Percentiles rank a stretch among this genome's conserved stretches.
Conservation (phyloP, 2,113 vertebrate genomes). For the Pelecanus crispus region DNA sequence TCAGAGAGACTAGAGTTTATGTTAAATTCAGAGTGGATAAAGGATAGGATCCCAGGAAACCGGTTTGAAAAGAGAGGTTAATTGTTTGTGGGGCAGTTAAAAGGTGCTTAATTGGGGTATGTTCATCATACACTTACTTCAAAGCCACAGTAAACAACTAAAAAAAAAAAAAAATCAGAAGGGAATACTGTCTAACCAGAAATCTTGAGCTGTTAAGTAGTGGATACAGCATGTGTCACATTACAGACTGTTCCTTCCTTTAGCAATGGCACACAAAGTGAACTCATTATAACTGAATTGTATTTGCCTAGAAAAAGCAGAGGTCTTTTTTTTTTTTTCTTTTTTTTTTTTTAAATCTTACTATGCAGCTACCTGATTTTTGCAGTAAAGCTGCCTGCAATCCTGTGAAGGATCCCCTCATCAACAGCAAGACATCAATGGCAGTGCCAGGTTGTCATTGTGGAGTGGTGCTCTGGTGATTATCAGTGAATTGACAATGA, state of each 20-base stretch:
- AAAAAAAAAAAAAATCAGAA: background rate
- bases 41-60: background rate
- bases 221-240: background rate
- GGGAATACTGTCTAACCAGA: background rate
- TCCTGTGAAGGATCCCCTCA: background rate
- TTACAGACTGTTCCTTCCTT: slow-evolving; percentile 26
- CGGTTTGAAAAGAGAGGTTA: background rate
- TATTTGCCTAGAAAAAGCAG: background rate
- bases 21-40: background rate
- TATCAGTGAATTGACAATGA: slow-evolving; percentile 59
- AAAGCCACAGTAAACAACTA: background rate
- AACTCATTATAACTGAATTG: background rate
- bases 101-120: background rate
- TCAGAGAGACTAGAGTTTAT: background rate
- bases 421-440: slow-evolving; percentile 11
- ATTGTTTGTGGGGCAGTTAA: background rate
- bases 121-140: background rate
- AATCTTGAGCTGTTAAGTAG: background rate
- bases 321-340: background rate
- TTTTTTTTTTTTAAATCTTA: background rate
- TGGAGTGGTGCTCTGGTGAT: slow-evolving; percentile 17
- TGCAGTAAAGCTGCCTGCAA: background rate
- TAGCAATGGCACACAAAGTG: background rate
- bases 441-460: slow-evolving; percentile 1
- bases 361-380: slow-evolving; percentile 3